These are phyloP conservation scores for Maniola hyperantus DNA, from an alignment of 2,888 invertebrate species.

Conservation along the genomic window DNA sequence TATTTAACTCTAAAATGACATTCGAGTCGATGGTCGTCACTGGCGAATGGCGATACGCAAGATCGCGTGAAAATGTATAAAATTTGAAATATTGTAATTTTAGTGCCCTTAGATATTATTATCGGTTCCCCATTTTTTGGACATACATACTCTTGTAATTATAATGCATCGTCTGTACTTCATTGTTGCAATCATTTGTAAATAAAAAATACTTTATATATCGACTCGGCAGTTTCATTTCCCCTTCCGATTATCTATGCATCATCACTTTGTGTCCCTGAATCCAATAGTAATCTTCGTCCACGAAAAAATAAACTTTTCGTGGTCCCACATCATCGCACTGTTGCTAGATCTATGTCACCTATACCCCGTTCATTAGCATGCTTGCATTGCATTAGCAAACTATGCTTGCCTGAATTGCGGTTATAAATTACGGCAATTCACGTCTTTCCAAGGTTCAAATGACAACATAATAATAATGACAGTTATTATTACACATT, in stretches of 20 bases:
- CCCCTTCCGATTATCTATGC: too few species aligned
- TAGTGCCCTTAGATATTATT: conserved; percentile 77
- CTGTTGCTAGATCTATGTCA: too few species aligned
- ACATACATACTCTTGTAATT: conserved; percentile 80
- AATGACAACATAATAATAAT: not conserved
- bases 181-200: conserved; percentile 84
- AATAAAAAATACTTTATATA: conserved; percentile 75
- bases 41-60: conserved; percentile 49
- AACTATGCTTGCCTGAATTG: not conserved
- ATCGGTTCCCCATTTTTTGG: conserved; percentile 79
- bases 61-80: conserved; percentile 65
- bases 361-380: too few species aligned
- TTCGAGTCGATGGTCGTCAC: conserved; percentile 22
- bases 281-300: too few species aligned
- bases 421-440: not conserved
- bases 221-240: conserved; percentile 25
- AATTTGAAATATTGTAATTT: conserved; percentile 72
- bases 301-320: too few species aligned
- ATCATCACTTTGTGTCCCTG: too few species aligned
- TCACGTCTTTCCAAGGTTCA: not conserved
- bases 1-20: not conserved
- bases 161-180: conserved; percentile 81
- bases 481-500: not conserved
- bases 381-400: too few species aligned
- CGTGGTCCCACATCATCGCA: too few species aligned